Conservation (phyloP, 1,140 invertebrate genomes). For the Heliothis subflexa region DNA sequence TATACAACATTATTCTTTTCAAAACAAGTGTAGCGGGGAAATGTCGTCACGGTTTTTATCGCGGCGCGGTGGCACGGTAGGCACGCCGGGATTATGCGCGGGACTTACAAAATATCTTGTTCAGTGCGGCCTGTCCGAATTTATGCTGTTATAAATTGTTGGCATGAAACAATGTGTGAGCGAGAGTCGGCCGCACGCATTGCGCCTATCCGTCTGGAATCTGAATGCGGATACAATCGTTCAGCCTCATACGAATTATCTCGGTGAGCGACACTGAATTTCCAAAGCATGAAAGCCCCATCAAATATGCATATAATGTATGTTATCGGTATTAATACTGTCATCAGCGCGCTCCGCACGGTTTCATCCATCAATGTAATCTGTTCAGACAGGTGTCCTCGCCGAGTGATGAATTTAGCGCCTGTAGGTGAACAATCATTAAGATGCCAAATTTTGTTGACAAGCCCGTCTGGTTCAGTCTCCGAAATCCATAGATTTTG, state of each 20-base stretch:
- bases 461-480: neutral
- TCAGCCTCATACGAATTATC: conserved; percentile 65
- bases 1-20: conserved; percentile 53
- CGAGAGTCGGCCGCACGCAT: conserved; percentile 42
- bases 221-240: conserved; percentile 64
- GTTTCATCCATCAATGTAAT: conserved; percentile 41
- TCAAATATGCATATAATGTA: conserved; percentile 51
- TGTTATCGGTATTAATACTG: conserved; percentile 43
- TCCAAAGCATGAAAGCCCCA: conserved; percentile 59
- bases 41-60: conserved; percentile 54
- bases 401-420: conserved; percentile 22
- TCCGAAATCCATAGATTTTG: too few relatives aligned
- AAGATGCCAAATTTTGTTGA: conserved; percentile 8
- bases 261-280: conserved; percentile 58
- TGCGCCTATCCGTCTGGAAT: conserved; percentile 58
- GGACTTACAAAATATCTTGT: conserved; percentile 53
- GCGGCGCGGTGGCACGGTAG: neutral
- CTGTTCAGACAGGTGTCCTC: conserved; percentile 31
- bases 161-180: conserved; percentile 53
- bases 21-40: conserved; percentile 36
- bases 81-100: conserved; percentile 34
- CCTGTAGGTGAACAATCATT: neutral
- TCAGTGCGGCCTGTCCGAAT: conserved; percentile 49
- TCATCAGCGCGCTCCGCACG: conserved; percentile 35
- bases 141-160: conserved; percentile 59